Conservation (phyloP, 2,113 vertebrate species). For the Callithrix jacchus region DNA sequence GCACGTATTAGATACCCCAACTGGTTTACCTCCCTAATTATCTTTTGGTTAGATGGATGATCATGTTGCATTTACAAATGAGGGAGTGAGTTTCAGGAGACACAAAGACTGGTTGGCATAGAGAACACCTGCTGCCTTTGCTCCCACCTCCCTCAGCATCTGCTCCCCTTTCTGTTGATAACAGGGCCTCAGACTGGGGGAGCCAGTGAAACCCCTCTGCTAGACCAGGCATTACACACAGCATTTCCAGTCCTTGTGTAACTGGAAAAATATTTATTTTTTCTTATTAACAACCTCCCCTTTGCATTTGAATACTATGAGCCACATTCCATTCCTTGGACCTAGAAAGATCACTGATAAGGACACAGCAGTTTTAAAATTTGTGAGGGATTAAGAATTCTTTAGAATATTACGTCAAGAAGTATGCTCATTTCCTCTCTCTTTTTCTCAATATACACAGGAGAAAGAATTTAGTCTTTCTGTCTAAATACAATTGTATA, state of each 20-base stretch:
- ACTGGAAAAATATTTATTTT: neutral
- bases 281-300: neutral
- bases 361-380: neutral
- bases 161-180: neutral
- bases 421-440: neutral
- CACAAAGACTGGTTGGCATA: fast-evolving
- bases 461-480: neutral
- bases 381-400: neutral
- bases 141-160: fast-evolving
- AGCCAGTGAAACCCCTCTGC: neutral
- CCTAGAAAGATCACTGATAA: neutral
- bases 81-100: neutral
- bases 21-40: neutral
- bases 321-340: neutral
- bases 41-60: neutral
- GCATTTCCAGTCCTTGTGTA: neutral
- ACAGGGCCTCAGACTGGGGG: neutral
- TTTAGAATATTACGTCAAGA: neutral
- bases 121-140: neutral
- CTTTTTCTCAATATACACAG: neutral
- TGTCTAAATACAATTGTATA: neutral
- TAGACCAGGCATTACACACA: neutral
- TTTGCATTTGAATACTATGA: neutral
- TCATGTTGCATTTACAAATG: neutral
- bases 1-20: neutral